These are phyloP conservation scores for Amphipyra tragopoginis DNA, from an alignment of 2,888 invertebrate species.

Conservation along the genomic window DNA sequence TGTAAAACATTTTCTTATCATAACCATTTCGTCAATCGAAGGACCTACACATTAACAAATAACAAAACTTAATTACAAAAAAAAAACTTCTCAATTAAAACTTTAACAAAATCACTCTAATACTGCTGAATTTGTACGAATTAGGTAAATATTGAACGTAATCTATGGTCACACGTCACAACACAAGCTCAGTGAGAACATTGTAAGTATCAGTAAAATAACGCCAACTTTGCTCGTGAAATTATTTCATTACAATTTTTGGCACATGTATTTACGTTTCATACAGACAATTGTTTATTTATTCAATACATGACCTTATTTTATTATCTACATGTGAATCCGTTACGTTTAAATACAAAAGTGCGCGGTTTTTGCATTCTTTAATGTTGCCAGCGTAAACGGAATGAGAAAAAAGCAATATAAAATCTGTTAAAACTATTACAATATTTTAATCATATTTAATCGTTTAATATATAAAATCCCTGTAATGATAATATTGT, in stretches of 20 bases:
- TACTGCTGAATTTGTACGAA: constrained; percentile 90
- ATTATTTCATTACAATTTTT: constrained; percentile 68
- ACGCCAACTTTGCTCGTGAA: constrained; percentile 38
- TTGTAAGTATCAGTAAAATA: constrained; percentile 38
- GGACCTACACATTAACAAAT: constrained; percentile 82
- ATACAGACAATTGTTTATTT: constrained; percentile 66
- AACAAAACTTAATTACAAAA: constrained; percentile 87
- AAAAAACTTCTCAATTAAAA: constrained; percentile 84
- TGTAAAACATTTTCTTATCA: constrained; percentile 62
- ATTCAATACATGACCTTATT: constrained; percentile 68
- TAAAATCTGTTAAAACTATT: constrained; percentile 83
- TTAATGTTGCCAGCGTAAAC: constrained; percentile 67
- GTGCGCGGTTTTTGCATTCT: constrained; percentile 53
- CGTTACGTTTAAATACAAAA: constrained; percentile 62
- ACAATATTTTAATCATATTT: constrained; percentile 85
- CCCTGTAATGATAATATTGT: constrained; percentile 90
- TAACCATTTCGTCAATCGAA: constrained; percentile 71
- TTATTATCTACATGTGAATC: constrained; percentile 59
- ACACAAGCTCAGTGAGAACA: constrained; percentile 63
- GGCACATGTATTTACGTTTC: constrained; percentile 81
- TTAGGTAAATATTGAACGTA: constrained; percentile 84
- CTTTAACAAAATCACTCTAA: constrained; percentile 90
- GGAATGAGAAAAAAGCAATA: constrained; percentile 76
- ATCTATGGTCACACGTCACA: constrained; percentile 78
- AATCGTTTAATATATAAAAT: constrained; percentile 88